Base-by-base conservation (phyloP, 2,888 invertebrate genomes). In the Heliconius hortense region DNA sequence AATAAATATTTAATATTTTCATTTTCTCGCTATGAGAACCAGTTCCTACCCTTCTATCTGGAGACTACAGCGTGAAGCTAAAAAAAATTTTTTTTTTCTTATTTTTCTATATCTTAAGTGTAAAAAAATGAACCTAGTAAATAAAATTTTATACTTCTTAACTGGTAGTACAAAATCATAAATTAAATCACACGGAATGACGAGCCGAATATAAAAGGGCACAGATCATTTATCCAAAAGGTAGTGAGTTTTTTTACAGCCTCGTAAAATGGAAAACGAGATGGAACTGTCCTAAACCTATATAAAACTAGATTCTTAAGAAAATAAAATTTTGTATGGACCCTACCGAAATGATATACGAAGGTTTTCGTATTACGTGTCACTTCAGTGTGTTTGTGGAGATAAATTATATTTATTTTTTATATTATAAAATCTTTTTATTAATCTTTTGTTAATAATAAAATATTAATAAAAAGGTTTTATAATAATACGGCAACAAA, bases 151-250 rank as follows among this genome's bases (percentile, higher is more conserved):
- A 73, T 59, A 67, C 24, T 18, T 56, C 39, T 67, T 59, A 28
- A 59, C 28, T 24, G 28, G 15, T 28, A 72, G 67, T 28, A 73
- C 67, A 67, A 66, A 67, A 59, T 48, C 59, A 73, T 76, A 63
- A 73, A 70, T 64, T 39, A 70, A 26, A 26, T 2, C 72, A 18
- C 24, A 63, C 39, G 64, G n/a, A 64, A 76, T 68, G 66, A 76
- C 31, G 35, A 63, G 43, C 60, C 15, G 48, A 66, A 11, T 31
- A 72, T 43, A 68, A 74, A 70, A 74, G 43, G 35, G 26, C 68
- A 68, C 75, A 28, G 63, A 73, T 72, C 69, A 75, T 73, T 75
- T 77, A 77, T 72, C 72, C 73, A 75, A 77, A 77, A 73, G 72
- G 69, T 75, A 53, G 53, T 62, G 59, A 73, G 39, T 70, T 77